Conservation (phyloP, 2,888 invertebrate genomes). For the Campoplex nolae region DNA sequence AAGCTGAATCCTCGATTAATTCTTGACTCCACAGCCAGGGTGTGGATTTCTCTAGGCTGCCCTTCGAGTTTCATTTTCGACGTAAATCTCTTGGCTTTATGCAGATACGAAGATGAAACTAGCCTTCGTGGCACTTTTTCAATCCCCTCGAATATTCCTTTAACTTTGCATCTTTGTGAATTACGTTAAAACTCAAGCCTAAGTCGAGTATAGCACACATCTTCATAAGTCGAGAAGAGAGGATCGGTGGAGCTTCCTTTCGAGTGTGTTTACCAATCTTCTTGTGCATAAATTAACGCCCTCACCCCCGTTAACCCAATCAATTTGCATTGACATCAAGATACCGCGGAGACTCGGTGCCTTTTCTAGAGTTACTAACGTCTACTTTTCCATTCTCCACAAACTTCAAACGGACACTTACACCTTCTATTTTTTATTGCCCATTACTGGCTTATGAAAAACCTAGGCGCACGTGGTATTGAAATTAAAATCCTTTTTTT, state of each 20-base stretch:
- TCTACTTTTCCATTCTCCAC: slow-evolving; percentile 67
- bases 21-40: slow-evolving; percentile 41
- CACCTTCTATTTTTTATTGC: not conserved
- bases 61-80: slow-evolving; percentile 67
- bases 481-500: not conserved
- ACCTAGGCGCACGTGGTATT: not conserved
- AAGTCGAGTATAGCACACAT: slow-evolving; percentile 69
- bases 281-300: slow-evolving; percentile 81
- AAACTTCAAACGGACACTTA: slow-evolving; percentile 60
- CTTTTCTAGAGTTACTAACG: slow-evolving; percentile 75
- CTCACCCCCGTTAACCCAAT: slow-evolving; percentile 64
- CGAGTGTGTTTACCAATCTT: slow-evolving; percentile 82
- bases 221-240: slow-evolving; percentile 73
- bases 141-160: slow-evolving; percentile 73
- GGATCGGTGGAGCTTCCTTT: slow-evolving; percentile 76
- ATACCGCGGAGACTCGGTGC: slow-evolving; percentile 71
- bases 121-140: slow-evolving; percentile 81
- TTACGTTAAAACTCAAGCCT: slow-evolving; percentile 67
- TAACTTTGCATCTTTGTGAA: slow-evolving; percentile 75
- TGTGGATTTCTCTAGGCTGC: slow-evolving; percentile 45
- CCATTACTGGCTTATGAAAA: not conserved
- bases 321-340: slow-evolving; percentile 66
- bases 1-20: slow-evolving; percentile 20
- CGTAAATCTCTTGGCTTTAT: slow-evolving; percentile 73
- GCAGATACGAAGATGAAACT: slow-evolving; percentile 76